Evolutionary conservation across 2,888 invertebrate genomes (phyloP), one percentile per base, ranked within the genome.

Genomic region (Aleiodes alternator): DNA sequence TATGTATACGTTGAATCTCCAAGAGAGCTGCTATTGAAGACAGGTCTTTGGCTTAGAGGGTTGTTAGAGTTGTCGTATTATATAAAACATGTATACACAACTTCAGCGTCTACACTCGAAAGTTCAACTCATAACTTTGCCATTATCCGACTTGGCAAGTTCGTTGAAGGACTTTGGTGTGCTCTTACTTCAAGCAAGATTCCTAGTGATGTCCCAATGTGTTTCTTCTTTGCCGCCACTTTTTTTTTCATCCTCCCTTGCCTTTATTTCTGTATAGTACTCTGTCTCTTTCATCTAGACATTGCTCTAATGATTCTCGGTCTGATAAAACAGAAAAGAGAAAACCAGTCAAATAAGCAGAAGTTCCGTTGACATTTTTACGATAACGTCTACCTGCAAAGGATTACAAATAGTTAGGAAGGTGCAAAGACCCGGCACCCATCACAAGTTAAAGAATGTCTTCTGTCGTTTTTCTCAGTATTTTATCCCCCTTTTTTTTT

Each of bases 131-230:
- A 87, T 87, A 87, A 88, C 87, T 87, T 87, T 79, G 80, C 85
- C 87, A 87, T 87, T 87, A 87, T 86, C 85, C 85, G 84, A 86
- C 85, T 88, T 86, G 82, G 82, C 82, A 86, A 86, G 83, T 87
- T 86, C 80, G 59, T 76, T 56, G 38, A 53, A 50, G 31, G 71
- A 51, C 68, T 68, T 31, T 68, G 11, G 51, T 51, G 51, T 51
- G 12, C 14, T 38, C 34, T 68, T 31, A 31, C 51, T 68, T 68
- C 29, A 29, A 51, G 31, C n/a, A 16, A 51, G 50, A 9, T 50
- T 71, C 68, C 73, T 61, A 71, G 57, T 66, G 69, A 70, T 73
- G 71, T 66, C 70, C 69, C 69, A 64, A 72, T 72, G 72, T 73
- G 61, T 79, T 59, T 61, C 68, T 78, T 75, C 61, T n/a, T 59